Base-by-base conservation (phyloP, 37 sponge, comb jelly and placozoan genomes). In the Bolinopsis microptera region DNA sequence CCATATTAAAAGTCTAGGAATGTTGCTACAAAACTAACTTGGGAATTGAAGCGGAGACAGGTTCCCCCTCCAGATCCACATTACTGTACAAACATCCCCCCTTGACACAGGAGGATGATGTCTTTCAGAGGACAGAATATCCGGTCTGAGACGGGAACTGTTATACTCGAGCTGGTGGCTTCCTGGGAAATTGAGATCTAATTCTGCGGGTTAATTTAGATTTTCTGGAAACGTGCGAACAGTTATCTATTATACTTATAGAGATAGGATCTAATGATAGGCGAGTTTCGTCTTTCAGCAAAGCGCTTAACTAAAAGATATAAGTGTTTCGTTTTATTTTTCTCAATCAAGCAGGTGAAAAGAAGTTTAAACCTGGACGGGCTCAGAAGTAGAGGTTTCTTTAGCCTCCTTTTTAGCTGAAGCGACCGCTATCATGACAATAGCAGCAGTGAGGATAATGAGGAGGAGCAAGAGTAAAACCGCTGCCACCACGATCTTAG, bases 401-500 rank as follows among this genome's bases (percentile, higher is more conserved):
- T 48, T 48, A 13, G 61, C 9, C 61, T 48, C 61, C 13, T 48
- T 48, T 13, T 48, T 48, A 48, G 61, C 61, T 18, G 61, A 48
- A 13, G 61, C 90, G 25, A 86, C 30, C n/a, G 61, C 35, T 38
- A 86, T 41, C 41, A 86, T 28, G n/a, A 86, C 61, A 16, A 86
- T 26, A 28, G 61, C 36, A n/a, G 90, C 90, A 13, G 90, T 86
- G 61, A 86, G 61, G 3, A 86, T 22, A 0, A 39, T 18, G 24
- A 86, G 32, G 16, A 86, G 90, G 3, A 86, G 41, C 26, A 41
- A 27, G 9, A 86, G 21, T 2, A 86, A 48, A 5, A 34, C 90
- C 39, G 90, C 90, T 28, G 61, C 61, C 24, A 86, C 30, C n/a
- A 40, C 48, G 3, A 86, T 86, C 90, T 86, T 86, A 86, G 90